Conservation (phyloP, 1,140 invertebrate genomes). For the Meloidogyne chitwoodi region DNA sequence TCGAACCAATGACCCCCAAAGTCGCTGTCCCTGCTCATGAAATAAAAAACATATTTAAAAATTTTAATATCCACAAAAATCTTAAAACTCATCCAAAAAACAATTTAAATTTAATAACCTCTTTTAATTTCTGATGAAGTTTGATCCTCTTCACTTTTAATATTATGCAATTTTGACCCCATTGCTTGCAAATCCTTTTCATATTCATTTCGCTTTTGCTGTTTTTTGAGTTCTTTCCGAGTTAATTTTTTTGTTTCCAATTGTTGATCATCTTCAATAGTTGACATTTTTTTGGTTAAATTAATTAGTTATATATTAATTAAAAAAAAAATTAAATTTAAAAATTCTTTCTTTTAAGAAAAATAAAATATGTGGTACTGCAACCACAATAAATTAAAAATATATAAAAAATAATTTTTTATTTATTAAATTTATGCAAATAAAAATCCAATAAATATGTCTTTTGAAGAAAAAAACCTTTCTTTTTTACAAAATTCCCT, state of each 20-base stretch:
- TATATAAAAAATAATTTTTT: neutral
- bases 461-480: too few species aligned
- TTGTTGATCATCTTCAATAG: neutral
- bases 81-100: too few species aligned
- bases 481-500: neutral
- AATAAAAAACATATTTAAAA: too few species aligned
- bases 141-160: neutral
- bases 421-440: neutral
- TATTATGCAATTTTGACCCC: slow-evolving; percentile 47
- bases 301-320: neutral
- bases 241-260: slow-evolving; percentile 68
- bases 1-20: too few species aligned
- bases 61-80: too few species aligned
- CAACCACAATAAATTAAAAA: too few species aligned
- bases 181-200: slow-evolving; percentile 82
- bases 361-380: too few species aligned
- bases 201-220: slow-evolving; percentile 81
- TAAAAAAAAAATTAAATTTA: neutral
- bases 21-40: too few species aligned
- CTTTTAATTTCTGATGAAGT: neutral
- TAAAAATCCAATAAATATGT: neutral
- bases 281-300: neutral
- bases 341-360: too few species aligned
- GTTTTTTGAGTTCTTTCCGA: slow-evolving; percentile 88
- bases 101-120: slow-evolving; percentile 3